Base-by-base conservation (phyloP, 2,888 invertebrate genomes). In the Ecdyonurus torrentis region DNA sequence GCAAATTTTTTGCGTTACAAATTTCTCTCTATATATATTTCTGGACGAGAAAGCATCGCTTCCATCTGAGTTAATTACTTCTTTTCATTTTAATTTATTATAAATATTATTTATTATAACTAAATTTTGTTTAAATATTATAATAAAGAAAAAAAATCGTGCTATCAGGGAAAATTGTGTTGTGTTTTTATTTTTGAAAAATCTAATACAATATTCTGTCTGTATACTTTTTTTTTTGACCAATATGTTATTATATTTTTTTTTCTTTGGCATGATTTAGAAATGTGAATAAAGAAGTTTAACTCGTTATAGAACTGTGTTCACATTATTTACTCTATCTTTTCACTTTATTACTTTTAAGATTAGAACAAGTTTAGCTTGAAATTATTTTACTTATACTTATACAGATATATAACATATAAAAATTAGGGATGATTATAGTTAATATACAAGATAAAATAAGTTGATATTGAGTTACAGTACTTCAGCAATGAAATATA, bases 131-230 rank as follows among this genome's bases (percentile, higher is more conserved):
- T n/a, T n/a, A n/a, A n/a, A n/a, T n/a, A n/a, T n/a, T n/a, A n/a
- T 37, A 37, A 20, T 55, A 22, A 20, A 5, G 18, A 50, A 55
- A 20, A 55, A 55, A 55, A n/a, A 55, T 55, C 55, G 55, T 55
- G 55, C 55, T 55, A 55, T 55, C 55, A 55, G 55, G 55, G 55
- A 55, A 55, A 55, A 55, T 10, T 10, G 10, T 55, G n/a, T 55
- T 5, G 5, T 55, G n/a, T 55, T 20, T 55, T 55, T 55, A 22
- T 55, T 55, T 55, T n/a, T n/a, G n/a, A 22, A n/a, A 22, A 55
- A 22, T 55, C 10, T 18, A 18, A 55, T 55, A 37, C 15, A 37
- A 37, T 37, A 15, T 37, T 37, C 37, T 37, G 37, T 37, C n/a
- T n/a, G n/a, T n/a, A n/a, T n/a, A n/a, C n/a, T n/a, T n/a, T 10